Conservation (phyloP, 2,888 invertebrate genomes). For the Osmoderma eremita region DNA sequence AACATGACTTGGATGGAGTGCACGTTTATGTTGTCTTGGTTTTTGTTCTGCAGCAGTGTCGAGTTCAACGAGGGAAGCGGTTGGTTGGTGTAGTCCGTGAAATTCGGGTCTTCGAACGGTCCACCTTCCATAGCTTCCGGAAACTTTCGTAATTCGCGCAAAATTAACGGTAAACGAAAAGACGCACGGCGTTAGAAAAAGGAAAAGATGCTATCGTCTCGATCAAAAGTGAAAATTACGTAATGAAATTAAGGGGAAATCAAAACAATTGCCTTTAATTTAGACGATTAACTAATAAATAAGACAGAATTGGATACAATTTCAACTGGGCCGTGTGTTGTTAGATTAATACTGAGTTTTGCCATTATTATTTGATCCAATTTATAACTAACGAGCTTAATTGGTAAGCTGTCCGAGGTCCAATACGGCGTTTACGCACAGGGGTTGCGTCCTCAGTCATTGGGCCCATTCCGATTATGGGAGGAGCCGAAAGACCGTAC, state of each 20-base stretch:
- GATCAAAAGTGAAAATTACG: constrained; percentile 49
- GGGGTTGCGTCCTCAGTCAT: constrained; percentile 54
- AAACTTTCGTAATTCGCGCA: constrained; percentile 26
- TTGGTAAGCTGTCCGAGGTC: constrained; percentile 53
- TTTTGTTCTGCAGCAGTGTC: constrained; percentile 58
- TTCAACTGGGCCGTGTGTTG: constrained; percentile 53
- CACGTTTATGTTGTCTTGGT: constrained; percentile 66
- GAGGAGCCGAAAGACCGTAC: constrained; percentile 31
- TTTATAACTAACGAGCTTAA: constrained; percentile 66
- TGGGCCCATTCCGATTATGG: constrained; percentile 36
- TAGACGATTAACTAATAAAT: constrained; percentile 51
- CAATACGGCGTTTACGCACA: constrained; percentile 50
- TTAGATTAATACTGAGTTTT: constrained; percentile 53
- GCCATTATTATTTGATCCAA: constrained; percentile 65
- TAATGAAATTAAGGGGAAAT: constrained; percentile 55
- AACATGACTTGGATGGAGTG: constrained; percentile 77
- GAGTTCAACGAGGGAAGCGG: constrained; percentile 63
- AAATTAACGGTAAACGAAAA: constrained; percentile 16
- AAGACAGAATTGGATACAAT: constrained; percentile 56
- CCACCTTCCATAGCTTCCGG: constrained; percentile 74
- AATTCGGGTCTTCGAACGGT: constrained; percentile 79
- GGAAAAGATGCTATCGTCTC: constrained; percentile 38
- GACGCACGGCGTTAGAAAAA: constrained; percentile 24
- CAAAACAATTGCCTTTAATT: constrained; percentile 61
- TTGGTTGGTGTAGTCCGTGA: constrained; percentile 76